Conservation (phyloP, 2,888 invertebrate species). For the Drosophila limbata region DNA sequence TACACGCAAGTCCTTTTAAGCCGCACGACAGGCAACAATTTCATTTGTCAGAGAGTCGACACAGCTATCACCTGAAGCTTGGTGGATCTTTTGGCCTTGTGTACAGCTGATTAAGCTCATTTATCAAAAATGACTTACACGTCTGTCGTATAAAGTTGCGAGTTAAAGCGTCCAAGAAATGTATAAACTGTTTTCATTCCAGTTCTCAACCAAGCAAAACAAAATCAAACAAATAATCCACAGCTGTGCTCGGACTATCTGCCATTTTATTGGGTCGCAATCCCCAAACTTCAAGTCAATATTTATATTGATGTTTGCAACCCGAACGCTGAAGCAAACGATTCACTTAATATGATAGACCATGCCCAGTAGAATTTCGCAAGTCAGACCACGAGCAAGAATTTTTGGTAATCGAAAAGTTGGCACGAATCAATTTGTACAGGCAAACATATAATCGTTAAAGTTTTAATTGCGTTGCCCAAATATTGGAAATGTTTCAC, state of each 20-base stretch:
- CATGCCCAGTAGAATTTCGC: background rate
- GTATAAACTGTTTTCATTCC: background rate
- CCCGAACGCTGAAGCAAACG: slow-evolving; percentile 14
- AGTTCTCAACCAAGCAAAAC: background rate
- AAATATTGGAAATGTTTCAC: slow-evolving; percentile 42
- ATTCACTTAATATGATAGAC: slow-evolving; percentile 12
- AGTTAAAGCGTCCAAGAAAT: slow-evolving; percentile 35
- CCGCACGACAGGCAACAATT: slow-evolving; percentile 34
- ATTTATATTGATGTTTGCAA: slow-evolving; percentile 49
- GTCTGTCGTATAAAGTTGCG: slow-evolving; percentile 23
- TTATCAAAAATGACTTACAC: slow-evolving; percentile 51
- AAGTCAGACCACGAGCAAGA: slow-evolving; percentile 9
- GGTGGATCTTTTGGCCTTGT: slow-evolving; percentile 32
- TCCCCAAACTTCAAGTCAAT: slow-evolving; percentile 42
- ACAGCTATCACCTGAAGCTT: slow-evolving; percentile 30
- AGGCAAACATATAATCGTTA: slow-evolving; percentile 57
- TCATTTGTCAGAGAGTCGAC: slow-evolving; percentile 40
- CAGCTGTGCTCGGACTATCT: slow-evolving; percentile 5
- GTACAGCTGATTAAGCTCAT: slow-evolving; percentile 70
- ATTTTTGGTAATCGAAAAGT: slow-evolving; percentile 50
- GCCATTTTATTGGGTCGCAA: slow-evolving; percentile 21
- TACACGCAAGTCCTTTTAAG: slow-evolving; percentile 36
- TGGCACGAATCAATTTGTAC: slow-evolving; percentile 43
- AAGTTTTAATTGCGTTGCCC: slow-evolving; percentile 63
- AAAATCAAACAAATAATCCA: background rate